Evolutionary conservation across 2,888 invertebrate genomes (phyloP), one percentile per base, ranked within the genome.

Genomic region (Pyrrhosoma nymphula): DNA sequence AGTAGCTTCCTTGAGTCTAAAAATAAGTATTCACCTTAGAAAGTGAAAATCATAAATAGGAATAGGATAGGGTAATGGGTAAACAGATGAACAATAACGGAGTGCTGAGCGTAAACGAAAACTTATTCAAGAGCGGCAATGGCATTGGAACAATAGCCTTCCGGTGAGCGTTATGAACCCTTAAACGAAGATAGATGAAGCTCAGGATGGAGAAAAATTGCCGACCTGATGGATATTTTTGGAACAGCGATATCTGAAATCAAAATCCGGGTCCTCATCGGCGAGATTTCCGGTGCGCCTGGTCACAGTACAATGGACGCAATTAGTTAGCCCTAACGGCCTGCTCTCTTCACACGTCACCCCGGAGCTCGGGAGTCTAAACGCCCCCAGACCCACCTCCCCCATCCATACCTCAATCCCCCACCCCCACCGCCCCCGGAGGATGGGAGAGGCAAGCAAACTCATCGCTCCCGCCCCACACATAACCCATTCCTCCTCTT

Each of bases 231-330:
- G 82, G 16, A 82, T 82, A 82, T 82, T 82, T 82, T 82, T 35
- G 82, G 35, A 35, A 18, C 35, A 82, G 82, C 30, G 82, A 16
- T 82, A 82, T 35, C 35, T 35, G 82, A 82, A 82, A 82, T 82
- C 82, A 82, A 82, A 82, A 35, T 82, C 82, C 82, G 12, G 35
- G 30, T 35, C 82, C 82, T 82, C 14, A 0, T 35, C 30, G 82
- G 35, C 82, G 30, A 26, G 69, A 69, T 69, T 69, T 69, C 69
- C 69, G 69, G 16, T 82, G 35, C 82, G 35, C 82, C 35, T 35
- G 30, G 82, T 82, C 35, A 82, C 35, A 35, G 82, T 82, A 82
- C 82, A 82, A 82, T 30, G 35, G 82, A 82, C 82, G 82, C 82
- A 82, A 93, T 69, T 69, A 75, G 39, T 93, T 47, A 39, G 47